Base-by-base conservation (phyloP, 1,140 invertebrate genomes). In the Hyles euphorbiae region DNA sequence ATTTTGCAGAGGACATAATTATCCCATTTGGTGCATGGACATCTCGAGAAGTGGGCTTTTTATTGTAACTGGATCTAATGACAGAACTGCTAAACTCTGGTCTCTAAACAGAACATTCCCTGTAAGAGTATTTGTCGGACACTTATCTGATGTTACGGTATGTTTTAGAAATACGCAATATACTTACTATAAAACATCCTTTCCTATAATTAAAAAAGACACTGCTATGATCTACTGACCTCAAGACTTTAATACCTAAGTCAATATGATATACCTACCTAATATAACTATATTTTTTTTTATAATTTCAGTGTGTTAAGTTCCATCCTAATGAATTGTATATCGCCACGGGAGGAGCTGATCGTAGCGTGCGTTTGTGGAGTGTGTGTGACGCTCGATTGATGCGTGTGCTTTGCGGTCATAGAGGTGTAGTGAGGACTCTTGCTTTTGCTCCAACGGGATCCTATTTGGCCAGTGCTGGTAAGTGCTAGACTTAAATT, bases 251-350 rank as follows among this genome's bases (percentile, higher is more conserved):
- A 8, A 22, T 32, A 22, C 3, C 11, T 9, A 5, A 22, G 12
- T 22, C 48, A 50, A 50, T 8, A 50, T 8, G 4, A 11, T 9
- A 46, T 10, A 46, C 9, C 6, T 11, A 11, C 3, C 7, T 8
- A 46, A 46, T 46, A 10, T 46, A 11, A 0, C 11, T 46, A 46
- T 46, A 3, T 11, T 10, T 46, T 10, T 46, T 5, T 46, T 10
- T 3, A 46, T 7, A 46, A 44, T 47, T 56, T 34, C 43, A 56
- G 54, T 92, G 94, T 72, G 91, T 96, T 32, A 92, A 92, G 69
- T 96, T 97, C 87, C 95, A 97, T 84, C 95, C 96, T 1, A 96
- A 96, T 83, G 92, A 93, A 59, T 91, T 92, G 67, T 96, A 96
- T 74, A 71, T 96, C 61, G 95, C 95, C 44, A 95, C 94, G 1